Evolutionary conservation across 2,888 invertebrate species (phyloP).

Genomic region (Petrolisthes manimaculis): DNA sequence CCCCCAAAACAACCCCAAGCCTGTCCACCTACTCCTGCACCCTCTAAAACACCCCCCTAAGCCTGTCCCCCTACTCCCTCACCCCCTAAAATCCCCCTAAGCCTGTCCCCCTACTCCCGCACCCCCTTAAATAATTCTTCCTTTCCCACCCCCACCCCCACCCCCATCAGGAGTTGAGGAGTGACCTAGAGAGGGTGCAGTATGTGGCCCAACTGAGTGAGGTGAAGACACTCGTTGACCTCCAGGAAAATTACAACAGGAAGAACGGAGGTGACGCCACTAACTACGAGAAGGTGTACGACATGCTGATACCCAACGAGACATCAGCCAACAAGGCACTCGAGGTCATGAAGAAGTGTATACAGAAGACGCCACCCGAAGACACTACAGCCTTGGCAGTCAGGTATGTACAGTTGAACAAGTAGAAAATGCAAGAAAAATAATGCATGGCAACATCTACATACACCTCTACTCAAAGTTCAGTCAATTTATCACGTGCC

Average conservation of each 20-base stretch:
- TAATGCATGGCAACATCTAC: too few species aligned
- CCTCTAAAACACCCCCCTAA: neutral
- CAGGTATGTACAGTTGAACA: slow-evolving; percentile 17
- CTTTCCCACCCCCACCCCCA: neutral
- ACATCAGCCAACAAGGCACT: slow-evolving; percentile 52
- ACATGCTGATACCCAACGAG: slow-evolving; percentile 54
- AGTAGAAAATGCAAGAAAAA: too few species aligned
- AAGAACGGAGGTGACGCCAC: slow-evolving; percentile 56
- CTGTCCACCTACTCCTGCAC: too few species aligned
- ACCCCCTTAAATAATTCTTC: neutral
- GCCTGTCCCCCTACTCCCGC: too few species aligned
- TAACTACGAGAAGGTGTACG: slow-evolving; percentile 57
- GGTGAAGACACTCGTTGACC: slow-evolving; percentile 9
- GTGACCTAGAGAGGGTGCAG: slow-evolving; percentile 51
- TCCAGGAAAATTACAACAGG: slow-evolving; percentile 27
- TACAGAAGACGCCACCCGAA: slow-evolving; percentile 50
- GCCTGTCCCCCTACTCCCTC: too few species aligned
- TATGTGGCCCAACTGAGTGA: slow-evolving; percentile 49
- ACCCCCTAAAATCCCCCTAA: too few species aligned
- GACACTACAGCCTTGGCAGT: slow-evolving; percentile 44
- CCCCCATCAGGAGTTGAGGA: slow-evolving; percentile 31
- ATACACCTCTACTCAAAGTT: too few species aligned
- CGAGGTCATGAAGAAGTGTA: slow-evolving; percentile 50
- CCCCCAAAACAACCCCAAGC: too few species aligned
- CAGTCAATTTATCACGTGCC: too few species aligned